phyloP scores from a whole-genome alignment of 1,140 invertebrate species.

The Battus philenor region DNA sequence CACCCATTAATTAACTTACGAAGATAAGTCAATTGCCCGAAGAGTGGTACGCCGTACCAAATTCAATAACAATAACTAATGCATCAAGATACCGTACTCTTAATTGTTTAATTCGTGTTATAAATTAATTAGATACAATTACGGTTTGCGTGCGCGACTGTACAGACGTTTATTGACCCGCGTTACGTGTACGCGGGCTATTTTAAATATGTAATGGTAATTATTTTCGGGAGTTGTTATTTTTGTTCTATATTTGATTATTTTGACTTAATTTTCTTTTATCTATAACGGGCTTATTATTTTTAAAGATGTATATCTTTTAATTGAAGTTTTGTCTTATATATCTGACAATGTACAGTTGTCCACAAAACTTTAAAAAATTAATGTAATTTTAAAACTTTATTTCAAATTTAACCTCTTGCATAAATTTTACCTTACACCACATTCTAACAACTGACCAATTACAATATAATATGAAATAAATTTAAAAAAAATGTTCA shows the following conservation, averaged over 20 bases:
- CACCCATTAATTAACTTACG: conserved; percentile 59
- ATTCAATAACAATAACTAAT: conserved; percentile 61
- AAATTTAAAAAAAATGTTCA: too few relatives aligned
- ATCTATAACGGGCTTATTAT: too few relatives aligned
- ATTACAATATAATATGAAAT: too few relatives aligned
- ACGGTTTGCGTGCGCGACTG: conserved; percentile 54
- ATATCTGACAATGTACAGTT: too few relatives aligned
- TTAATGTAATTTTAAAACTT: too few relatives aligned
- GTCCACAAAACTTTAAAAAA: too few relatives aligned
- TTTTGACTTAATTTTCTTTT: too few relatives aligned
- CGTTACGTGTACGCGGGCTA: conserved; percentile 47
- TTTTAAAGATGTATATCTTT: too few relatives aligned
- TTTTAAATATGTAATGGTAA: conserved; percentile 50
- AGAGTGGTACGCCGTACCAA: conserved; percentile 37
- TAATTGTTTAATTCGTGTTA: conserved; percentile 75
- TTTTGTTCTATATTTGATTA: conserved; percentile 32
- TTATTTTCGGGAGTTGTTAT: conserved; percentile 39
- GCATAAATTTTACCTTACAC: too few relatives aligned
- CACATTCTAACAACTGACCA: too few relatives aligned
- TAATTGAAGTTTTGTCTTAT: too few relatives aligned
- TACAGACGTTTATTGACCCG: conserved; percentile 44
- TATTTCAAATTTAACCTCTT: too few relatives aligned
- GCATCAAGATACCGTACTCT: conserved; percentile 64
- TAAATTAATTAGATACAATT: conserved; percentile 74
- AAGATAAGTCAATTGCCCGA: conserved; percentile 70